These are phyloP conservation scores for Sebastes minor DNA, from an alignment of 2,797 vertebrate genomes.

Conservation along the genomic window DNA sequence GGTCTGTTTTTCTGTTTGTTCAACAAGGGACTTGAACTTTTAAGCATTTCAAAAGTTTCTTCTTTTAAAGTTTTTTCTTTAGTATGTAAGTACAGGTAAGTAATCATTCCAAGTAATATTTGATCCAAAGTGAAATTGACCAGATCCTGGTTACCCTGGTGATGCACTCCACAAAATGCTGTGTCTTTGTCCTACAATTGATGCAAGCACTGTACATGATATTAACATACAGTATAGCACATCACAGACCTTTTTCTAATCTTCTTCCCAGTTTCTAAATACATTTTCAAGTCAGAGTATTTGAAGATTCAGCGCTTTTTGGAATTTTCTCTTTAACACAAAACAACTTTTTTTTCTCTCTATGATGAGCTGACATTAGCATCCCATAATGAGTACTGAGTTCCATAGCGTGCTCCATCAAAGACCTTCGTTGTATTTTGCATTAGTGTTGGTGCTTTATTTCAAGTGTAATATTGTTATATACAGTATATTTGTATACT, in stretches of 20 bases:
- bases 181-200: background rate
- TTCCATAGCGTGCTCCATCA: background rate
- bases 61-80: background rate
- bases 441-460: too few relatives aligned
- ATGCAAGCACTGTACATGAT: background rate
- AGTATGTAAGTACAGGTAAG: background rate
- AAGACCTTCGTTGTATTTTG: background rate
- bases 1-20: background rate
- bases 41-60: background rate
- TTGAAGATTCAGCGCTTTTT: background rate
- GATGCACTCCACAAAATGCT: background rate
- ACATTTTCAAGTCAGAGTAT: background rate
- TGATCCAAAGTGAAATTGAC: background rate
- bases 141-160: background rate
- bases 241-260: background rate
- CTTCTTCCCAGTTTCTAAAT: background rate
- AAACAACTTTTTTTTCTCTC: background rate
- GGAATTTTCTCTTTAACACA: background rate
- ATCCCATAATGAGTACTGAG: background rate
- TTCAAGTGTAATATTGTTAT: background rate
- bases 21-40: background rate
- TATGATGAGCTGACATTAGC: background rate
- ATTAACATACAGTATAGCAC: background rate
- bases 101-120: background rate
- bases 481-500: background rate